Base-by-base conservation (phyloP, 2,797 vertebrate genomes). In the Tragopan temminckii region DNA sequence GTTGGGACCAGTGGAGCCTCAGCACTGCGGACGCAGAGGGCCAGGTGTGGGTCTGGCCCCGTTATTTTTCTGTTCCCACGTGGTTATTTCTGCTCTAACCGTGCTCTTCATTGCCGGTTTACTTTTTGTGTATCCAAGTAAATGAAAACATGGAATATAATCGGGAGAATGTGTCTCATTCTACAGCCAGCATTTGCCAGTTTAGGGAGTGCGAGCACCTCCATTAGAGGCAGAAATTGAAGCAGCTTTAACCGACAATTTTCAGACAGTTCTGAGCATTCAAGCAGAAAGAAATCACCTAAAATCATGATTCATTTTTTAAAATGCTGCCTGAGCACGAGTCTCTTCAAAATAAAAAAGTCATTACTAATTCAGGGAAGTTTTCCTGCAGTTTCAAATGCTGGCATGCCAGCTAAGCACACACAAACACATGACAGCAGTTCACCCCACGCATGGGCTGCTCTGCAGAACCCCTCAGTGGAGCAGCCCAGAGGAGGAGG, bases 261-360 rank as follows among this genome's bases (percentile, higher is more conserved):
- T 89, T 69, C 66, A 88, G 91, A 82, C 80, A 78, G 87, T 74
- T 68, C 79, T 57, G 55, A 75, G 72, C 87, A 85, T 19, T 82
- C 80, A 53, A 13, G 76, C 82, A 80, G 85, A 93, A 80, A 89
- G 77, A 92, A 92, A 83, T 50, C 91, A 81, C 85, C 72, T 23
- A 79, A 89, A 94, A 82, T 42, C 72, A 82, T 5, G 45, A 81
- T 88, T 70, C 58, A 40, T 78, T 91, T 89, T 92, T 88, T 7
- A 85, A 75, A 89, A 72, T 1, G 7, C 57, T 72, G 50, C 63
- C 82, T 53, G 52, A 53, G 19, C 64, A 80, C 0, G 27, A 68
- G 48, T 57, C 52, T 61, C 33, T 93, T 72, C 48, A 84, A 89
- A 82, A 83, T 61, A 62, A 85, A 91, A 88, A 36, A 0, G 0